Evolutionary conservation across 1,140 invertebrate genomes (phyloP).

Genomic region (Drosophila funebris): DNA sequence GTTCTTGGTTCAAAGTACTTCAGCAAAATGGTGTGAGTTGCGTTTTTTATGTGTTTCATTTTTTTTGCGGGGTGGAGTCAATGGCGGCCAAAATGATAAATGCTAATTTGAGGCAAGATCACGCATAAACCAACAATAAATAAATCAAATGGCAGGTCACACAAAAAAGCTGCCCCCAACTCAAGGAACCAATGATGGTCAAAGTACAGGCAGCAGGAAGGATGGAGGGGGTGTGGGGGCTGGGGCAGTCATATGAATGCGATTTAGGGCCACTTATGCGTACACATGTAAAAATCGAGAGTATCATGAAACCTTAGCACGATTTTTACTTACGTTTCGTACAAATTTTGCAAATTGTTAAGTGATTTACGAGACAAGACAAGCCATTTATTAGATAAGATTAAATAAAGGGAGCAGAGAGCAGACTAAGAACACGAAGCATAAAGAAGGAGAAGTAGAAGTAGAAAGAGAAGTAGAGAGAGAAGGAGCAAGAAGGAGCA

Average conservation of each 20-base stretch:
- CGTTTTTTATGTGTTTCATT: constrained; percentile 23
- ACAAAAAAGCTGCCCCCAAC: constrained; percentile 65
- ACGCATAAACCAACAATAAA: constrained; percentile 83
- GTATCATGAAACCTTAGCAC: constrained; percentile 65
- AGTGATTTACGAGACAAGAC: constrained; percentile 84
- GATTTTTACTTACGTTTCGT: constrained; percentile 67
- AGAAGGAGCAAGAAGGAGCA: not conserved
- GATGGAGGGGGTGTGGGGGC: not conserved
- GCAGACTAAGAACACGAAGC: constrained; percentile 27
- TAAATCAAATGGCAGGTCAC: constrained; percentile 80
- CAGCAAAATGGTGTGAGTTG: not conserved
- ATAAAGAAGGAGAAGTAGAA: not conserved
- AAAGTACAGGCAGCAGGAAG: not conserved
- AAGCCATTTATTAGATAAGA: constrained; percentile 83
- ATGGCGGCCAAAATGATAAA: constrained; percentile 69
- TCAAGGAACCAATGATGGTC: not conserved
- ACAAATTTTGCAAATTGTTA: constrained; percentile 80
- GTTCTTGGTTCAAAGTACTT: constrained; percentile 17
- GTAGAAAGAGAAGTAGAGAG: not conserved
- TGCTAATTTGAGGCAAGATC: constrained; percentile 83
- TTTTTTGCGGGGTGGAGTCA: constrained; percentile 31
- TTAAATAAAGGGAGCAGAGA: constrained; percentile 76
- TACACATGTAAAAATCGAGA: constrained; percentile 74
- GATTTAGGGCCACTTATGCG: constrained; percentile 83
- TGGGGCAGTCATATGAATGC: constrained; percentile 71